Percentiles rank a stretch among this genome's conserved stretches.
phyloP scores from a whole-genome alignment of 2,888 invertebrate species.

The Matsumyia berberina region DNA sequence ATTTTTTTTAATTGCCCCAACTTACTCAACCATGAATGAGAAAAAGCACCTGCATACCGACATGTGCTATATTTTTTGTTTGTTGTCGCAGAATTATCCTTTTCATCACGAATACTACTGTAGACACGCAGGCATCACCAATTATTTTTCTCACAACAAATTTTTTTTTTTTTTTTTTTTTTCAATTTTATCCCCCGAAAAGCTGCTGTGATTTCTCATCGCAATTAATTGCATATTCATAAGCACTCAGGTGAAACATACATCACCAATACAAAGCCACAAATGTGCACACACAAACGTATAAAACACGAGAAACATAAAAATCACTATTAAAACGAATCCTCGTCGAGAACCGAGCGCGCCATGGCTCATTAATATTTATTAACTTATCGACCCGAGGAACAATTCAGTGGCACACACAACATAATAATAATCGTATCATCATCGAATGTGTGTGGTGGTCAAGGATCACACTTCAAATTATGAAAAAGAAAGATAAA shows the following conservation, averaged over 20 bases:
- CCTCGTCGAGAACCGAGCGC: conserved; percentile 11
- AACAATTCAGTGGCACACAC: conserved; percentile 20
- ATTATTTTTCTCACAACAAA: conserved; percentile 24
- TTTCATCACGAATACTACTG: conserved; percentile 42
- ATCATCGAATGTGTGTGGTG: conserved; percentile 22
- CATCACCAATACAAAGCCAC: conserved; percentile 9
- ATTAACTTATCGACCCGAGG: conserved; percentile 66
- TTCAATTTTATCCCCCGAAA: background rate
- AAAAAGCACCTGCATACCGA: background rate
- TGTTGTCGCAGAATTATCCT: conserved; percentile 12
- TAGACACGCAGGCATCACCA: conserved; percentile 17
- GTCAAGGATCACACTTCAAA: conserved; percentile 47
- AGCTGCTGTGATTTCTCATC: conserved; percentile 32
- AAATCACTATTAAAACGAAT: conserved; percentile 51
- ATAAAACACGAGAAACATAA: conserved; percentile 28
- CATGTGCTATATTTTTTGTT: background rate
- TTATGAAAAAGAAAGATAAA: conserved; percentile 21
- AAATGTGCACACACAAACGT: background rate
- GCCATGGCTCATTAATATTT: conserved; percentile 67
- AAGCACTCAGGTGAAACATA: conserved; percentile 59
- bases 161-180: background rate
- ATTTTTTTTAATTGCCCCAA: too few species aligned
- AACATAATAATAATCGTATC: conserved; percentile 9
- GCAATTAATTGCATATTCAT: conserved; percentile 67
- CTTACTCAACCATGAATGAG: conserved; percentile 4